These are phyloP conservation scores for Chrysochloris asiatica DNA, from an alignment of 2,113 vertebrate genomes.

Conservation along the genomic window DNA sequence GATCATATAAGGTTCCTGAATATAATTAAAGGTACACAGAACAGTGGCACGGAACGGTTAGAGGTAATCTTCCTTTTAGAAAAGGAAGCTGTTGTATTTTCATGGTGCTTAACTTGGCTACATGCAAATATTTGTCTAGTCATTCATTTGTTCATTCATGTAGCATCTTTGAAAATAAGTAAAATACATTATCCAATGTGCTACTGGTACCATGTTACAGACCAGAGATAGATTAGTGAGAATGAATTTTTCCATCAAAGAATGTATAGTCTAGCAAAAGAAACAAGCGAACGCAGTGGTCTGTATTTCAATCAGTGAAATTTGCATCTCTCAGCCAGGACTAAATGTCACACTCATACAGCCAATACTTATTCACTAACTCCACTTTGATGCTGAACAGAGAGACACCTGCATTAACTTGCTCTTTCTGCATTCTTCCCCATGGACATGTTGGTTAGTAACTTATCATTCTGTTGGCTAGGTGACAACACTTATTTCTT, in stretches of 20 bases:
- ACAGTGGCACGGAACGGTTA: too few relatives aligned
- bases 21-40: constrained; percentile 10
- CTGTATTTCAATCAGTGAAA: constrained; percentile 42
- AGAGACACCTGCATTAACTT: not conserved
- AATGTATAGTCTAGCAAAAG: constrained; percentile 19
- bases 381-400: not conserved
- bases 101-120: not conserved
- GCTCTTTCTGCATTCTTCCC: not conserved
- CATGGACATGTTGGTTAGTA: not conserved
- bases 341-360: constrained; percentile 12
- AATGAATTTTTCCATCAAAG: not conserved
- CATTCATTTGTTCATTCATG: not conserved
- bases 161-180: constrained; percentile 21
- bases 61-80: not conserved
- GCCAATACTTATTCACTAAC: not conserved
- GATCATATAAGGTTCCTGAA: constrained; percentile 23
- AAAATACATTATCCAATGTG: constrained; percentile 33
- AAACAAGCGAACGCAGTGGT: constrained; percentile 25
- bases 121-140: not conserved
- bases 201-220: not conserved
- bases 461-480: too few relatives aligned
- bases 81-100: constrained; percentile 15
- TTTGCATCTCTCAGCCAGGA: constrained; percentile 1
- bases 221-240: constrained; percentile 5
- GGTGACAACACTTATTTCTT: not conserved